Evolutionary conservation across 2,888 invertebrate species (phyloP).

Genomic region (Willowsia nigromaculata): DNA sequence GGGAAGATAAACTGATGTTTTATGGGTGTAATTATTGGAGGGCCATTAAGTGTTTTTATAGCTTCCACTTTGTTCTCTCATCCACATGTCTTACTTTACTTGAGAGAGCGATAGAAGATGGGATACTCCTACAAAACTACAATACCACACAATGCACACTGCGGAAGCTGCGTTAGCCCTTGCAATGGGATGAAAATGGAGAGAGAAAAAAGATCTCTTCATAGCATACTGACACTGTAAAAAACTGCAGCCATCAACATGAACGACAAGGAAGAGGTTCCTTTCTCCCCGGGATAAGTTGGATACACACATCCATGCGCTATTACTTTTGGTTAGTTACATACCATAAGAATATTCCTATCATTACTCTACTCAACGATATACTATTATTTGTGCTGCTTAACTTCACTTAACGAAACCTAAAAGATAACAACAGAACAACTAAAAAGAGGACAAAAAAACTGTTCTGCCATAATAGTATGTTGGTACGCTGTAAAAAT

Average conservation of each 20-base stretch:
- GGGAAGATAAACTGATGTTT: conserved; percentile 79
- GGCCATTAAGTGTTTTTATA: conserved; percentile 79
- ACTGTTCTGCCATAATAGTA: neutral
- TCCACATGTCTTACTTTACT: conserved; percentile 76
- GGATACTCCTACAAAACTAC: conserved; percentile 21
- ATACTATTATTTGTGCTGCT: conserved; percentile 2
- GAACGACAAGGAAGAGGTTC: conserved; percentile 6
- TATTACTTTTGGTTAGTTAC: neutral
- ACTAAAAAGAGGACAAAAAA: neutral
- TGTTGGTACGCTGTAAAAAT: neutral
- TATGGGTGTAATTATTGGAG: conserved; percentile 79
- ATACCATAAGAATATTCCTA: neutral
- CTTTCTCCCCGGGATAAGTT: neutral
- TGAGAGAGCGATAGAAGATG: neutral
- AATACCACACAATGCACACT: neutral
- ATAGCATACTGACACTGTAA: conserved; percentile 19
- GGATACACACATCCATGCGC: neutral
- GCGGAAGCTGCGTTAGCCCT: neutral
- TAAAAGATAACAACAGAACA: neutral
- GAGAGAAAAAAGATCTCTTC: neutral
- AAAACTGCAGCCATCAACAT: conserved; percentile 18
- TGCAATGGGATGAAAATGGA: neutral
- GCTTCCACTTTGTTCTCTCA: conserved; percentile 78
- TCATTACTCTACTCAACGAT: neutral
- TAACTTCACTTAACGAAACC: neutral